Percentiles rank a stretch among this genome's conserved stretches.
Conservation (phyloP, 2,113 vertebrate genomes). For the Anarrhichthys ocellatus region DNA sequence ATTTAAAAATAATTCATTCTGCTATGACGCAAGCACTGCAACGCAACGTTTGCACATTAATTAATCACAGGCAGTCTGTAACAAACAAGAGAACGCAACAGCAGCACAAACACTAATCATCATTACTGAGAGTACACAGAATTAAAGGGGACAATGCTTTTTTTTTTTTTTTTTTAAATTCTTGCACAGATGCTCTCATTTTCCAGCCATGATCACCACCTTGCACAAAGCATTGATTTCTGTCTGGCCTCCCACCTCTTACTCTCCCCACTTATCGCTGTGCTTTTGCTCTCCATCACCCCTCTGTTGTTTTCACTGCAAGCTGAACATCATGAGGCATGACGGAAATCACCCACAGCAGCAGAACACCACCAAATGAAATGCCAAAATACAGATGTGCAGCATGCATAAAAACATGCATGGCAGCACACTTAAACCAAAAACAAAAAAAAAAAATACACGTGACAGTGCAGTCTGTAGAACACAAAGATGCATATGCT, state of each 20-base stretch:
- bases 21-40: slow-evolving; percentile 12
- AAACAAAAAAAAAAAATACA: too few species aligned
- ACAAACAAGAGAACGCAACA: slow-evolving; percentile 14
- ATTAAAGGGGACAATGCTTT: slow-evolving; percentile 14
- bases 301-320: slow-evolving; percentile 1
- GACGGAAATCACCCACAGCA: not conserved
- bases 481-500: too few species aligned
- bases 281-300: not conserved
- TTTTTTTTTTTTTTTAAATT: too few species aligned
- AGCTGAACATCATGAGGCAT: not conserved
- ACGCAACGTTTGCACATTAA: slow-evolving; percentile 26
- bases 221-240: not conserved
- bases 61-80: slow-evolving; percentile 36
- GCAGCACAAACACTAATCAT: slow-evolving; percentile 28
- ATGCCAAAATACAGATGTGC: too few species aligned
- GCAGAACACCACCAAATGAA: not conserved
- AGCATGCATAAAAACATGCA: too few species aligned
- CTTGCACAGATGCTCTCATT: slow-evolving; percentile 8
- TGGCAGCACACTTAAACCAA: too few species aligned
- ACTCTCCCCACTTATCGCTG: not conserved
- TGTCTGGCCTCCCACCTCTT: not conserved
- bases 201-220: not conserved
- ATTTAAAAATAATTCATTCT: not conserved
- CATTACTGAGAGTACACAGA: slow-evolving; percentile 12
- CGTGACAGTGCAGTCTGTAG: too few species aligned